phyloP scores from a whole-genome alignment of 2,113 vertebrate genomes.

The Isichthys henryi region DNA sequence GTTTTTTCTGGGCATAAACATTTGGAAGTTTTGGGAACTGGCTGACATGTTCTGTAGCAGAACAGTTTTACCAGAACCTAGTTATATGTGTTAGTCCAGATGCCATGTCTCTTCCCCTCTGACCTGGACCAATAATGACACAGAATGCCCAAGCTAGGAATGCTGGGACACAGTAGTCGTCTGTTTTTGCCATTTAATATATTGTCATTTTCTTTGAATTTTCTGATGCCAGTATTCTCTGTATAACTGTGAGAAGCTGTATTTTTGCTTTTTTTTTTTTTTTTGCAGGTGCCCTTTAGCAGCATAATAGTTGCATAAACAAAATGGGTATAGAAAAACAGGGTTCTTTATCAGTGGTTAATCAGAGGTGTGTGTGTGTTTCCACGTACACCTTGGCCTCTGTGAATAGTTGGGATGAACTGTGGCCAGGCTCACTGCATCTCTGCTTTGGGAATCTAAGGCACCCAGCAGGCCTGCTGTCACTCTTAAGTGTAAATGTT shows the following conservation, averaged over 20 bases:
- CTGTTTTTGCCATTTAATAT: not conserved
- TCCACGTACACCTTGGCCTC: not conserved
- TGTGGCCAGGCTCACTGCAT: not conserved
- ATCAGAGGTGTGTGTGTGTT: not conserved
- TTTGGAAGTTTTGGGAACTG: not conserved
- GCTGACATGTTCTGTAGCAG: not conserved
- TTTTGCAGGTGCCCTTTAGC: not conserved
- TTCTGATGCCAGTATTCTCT: slow-evolving; percentile 2
- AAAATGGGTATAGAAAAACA: not conserved
- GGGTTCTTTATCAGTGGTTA: not conserved
- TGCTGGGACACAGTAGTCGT: not conserved
- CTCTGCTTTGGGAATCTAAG: not conserved
- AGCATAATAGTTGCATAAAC: slow-evolving; percentile 21
- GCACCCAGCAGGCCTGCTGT: not conserved
- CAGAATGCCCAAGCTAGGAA: not conserved
- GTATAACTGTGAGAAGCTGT: not conserved
- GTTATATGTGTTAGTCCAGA: not conserved
- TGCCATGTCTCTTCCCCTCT: not conserved
- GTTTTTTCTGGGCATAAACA: not conserved
- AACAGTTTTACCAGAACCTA: too few relatives aligned
- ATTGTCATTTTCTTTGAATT: not conserved
- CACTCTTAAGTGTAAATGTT: not conserved
- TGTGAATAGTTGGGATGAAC: not conserved
- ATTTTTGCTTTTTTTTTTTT: not conserved
- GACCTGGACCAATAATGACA: not conserved